Evolutionary conservation across 2,888 invertebrate species (phyloP).

Genomic region (Dynastes grantii): DNA sequence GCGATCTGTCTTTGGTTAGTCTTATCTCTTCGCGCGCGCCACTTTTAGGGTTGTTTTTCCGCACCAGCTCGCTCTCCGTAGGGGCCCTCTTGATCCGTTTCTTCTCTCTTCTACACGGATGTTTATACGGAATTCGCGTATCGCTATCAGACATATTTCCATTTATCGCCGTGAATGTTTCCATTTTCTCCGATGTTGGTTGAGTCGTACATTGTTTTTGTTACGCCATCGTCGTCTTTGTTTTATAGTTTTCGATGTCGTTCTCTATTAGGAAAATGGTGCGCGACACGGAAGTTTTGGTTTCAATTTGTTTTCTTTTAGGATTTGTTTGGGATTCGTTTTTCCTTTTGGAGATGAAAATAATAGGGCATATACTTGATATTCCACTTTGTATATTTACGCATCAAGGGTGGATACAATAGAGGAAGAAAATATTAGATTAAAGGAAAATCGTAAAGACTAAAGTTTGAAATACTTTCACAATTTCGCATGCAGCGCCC

Average conservation of each 20-base stretch:
- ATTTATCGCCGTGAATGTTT: slow-evolving; percentile 26
- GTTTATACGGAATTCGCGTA: slow-evolving; percentile 31
- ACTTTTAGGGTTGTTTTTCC: not conserved
- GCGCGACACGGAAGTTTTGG: not conserved
- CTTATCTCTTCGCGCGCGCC: slow-evolving; percentile 5
- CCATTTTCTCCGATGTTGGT: slow-evolving; percentile 21
- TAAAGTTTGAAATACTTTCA: no score
- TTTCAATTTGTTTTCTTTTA: slow-evolving; percentile 11
- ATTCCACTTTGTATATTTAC: no score
- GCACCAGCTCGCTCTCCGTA: not conserved
- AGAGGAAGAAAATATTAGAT: no score
- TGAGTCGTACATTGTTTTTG: slow-evolving; percentile 35
- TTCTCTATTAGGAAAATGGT: not conserved
- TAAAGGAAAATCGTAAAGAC: no score
- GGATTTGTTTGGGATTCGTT: slow-evolving; percentile 2
- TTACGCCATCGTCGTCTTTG: slow-evolving; percentile 2
- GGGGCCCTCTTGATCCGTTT: slow-evolving; percentile 25
- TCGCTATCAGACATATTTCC: slow-evolving; percentile 34
- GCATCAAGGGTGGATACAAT: no score
- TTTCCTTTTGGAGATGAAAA: not conserved
- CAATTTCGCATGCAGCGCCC: no score
- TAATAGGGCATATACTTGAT: no score
- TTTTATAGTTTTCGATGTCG: slow-evolving; percentile 17
- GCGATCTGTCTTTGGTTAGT: slow-evolving; percentile 9
- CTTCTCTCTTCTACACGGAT: slow-evolving; percentile 11